A percentile compares a stretch with the other conserved stretches of the same genome.
These are phyloP conservation scores for Hyposmocoma kahamanoa DNA, from an alignment of 1,140 invertebrate species.

Conservation along the genomic window DNA sequence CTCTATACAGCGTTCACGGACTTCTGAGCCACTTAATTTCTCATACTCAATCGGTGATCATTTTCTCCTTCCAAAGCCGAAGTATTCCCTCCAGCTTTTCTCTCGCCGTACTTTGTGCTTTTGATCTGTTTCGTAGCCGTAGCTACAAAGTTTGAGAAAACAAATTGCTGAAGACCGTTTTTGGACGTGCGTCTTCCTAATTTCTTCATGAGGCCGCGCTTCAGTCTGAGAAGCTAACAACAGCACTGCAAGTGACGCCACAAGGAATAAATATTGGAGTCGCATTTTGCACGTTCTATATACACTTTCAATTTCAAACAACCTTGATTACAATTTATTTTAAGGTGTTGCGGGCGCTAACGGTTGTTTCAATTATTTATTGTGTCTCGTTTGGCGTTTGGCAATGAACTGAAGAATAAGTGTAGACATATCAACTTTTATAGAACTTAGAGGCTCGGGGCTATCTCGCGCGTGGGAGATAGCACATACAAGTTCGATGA, in stretches of 20 bases:
- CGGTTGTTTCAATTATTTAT: conserved; percentile 19
- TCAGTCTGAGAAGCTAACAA: conserved; percentile 21
- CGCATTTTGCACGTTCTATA: conserved; percentile 31
- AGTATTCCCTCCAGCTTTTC: too few relatives aligned
- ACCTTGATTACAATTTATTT: too few relatives aligned
- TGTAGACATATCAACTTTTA: conserved; percentile 32
- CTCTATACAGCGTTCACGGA: too few relatives aligned
- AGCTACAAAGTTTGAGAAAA: conserved; percentile 47
- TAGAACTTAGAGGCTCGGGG: conserved; percentile 33
- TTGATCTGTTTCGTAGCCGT: too few relatives aligned
- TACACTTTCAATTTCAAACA: too few relatives aligned
- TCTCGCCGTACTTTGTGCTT: too few relatives aligned
- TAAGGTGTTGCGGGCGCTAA: too few relatives aligned
- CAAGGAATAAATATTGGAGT: conserved; percentile 29
- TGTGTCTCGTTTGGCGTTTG: conserved; percentile 32
- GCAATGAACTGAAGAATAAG: conserved; percentile 40
- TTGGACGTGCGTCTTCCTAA: conserved; percentile 22
- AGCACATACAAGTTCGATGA: conserved; percentile 50
- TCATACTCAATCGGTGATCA: too few relatives aligned
- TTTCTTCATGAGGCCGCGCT: conserved; percentile 22
- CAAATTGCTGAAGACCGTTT: conserved; percentile 42
- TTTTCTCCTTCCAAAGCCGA: too few relatives aligned
- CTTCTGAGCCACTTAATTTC: too few relatives aligned
- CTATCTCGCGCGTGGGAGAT: conserved; percentile 61
- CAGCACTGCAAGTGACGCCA: conserved; percentile 22